A percentile compares a stretch with the other conserved stretches of the same genome.
Conservation (phyloP, 2,888 invertebrate genomes). For the Drosophila leonis region DNA sequence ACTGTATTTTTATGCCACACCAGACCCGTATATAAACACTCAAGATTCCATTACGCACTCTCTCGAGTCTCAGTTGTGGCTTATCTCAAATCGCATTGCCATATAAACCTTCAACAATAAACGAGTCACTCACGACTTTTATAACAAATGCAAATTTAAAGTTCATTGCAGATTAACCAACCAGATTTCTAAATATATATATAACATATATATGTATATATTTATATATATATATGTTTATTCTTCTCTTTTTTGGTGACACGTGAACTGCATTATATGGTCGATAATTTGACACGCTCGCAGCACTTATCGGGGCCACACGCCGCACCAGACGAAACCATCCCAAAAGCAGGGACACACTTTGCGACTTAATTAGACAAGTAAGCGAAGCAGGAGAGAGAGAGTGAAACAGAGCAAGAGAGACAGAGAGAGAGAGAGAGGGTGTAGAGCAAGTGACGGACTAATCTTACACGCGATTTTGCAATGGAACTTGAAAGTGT, state of each 20-base stretch:
- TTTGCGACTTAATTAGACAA: conserved; percentile 76
- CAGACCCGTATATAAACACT: conserved; percentile 2
- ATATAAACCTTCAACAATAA: conserved; percentile 25
- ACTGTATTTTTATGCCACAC: background rate
- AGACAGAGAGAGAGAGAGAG: no score
- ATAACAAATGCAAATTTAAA: conserved; percentile 48
- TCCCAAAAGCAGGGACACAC: conserved; percentile 69
- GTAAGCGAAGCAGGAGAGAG: conserved; percentile 14
- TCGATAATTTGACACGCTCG: conserved; percentile 74
- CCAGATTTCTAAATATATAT: conserved; percentile 8
- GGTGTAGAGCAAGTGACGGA: background rate
- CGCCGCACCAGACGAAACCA: conserved; percentile 53
- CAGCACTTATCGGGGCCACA: conserved; percentile 71
- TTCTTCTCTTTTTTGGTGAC: conserved; percentile 36
- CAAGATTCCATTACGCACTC: background rate
- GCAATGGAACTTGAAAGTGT: conserved; percentile 55
- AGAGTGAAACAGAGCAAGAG: background rate
- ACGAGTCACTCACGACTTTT: conserved; percentile 3
- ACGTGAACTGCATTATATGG: conserved; percentile 76
- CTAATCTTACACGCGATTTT: conserved; percentile 49
- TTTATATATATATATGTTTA: conserved; percentile 11
- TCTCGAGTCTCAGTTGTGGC: background rate
- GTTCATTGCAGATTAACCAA: conserved; percentile 34
- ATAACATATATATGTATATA: background rate
- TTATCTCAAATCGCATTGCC: conserved; percentile 35